phyloP scores from a whole-genome alignment of 2,888 invertebrate genomes.

The Tyria jacobaeae region DNA sequence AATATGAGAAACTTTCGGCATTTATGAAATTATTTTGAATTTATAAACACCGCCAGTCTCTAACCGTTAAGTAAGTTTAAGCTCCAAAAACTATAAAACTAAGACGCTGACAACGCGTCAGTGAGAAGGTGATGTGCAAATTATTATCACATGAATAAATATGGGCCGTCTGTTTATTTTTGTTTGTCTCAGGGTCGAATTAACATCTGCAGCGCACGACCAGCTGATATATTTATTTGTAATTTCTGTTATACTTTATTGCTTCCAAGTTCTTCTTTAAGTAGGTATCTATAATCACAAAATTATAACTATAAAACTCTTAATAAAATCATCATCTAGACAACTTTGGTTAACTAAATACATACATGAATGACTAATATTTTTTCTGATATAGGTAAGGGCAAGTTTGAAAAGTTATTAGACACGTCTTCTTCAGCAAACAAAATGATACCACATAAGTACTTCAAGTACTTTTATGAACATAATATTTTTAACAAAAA shows the following conservation, averaged over 20 bases:
- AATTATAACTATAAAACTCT: not conserved
- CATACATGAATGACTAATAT: not conserved
- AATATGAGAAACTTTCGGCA: too few species aligned
- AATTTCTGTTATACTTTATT: not conserved
- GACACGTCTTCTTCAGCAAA: not conserved
- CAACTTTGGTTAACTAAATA: not conserved
- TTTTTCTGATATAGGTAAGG: not conserved
- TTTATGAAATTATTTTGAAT: too few species aligned
- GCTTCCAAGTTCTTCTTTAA: not conserved
- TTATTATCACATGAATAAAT: conserved; percentile 12
- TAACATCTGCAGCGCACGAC: conserved; percentile 14
- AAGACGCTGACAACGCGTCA: not conserved
- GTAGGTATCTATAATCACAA: too few species aligned
- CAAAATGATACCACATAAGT: too few species aligned
- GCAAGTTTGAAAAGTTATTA: not conserved
- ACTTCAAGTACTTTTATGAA: conserved; percentile 12
- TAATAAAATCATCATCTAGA: not conserved
- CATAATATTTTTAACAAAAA: conserved; percentile 19
- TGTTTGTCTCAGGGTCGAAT: conserved; percentile 13
- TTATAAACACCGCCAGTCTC: too few species aligned
- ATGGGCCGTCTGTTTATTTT: conserved; percentile 13
- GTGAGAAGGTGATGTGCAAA: not conserved
- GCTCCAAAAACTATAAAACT: not conserved
- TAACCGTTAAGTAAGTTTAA: too few species aligned
- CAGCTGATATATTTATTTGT: conserved; percentile 5